These are phyloP conservation scores for Eubasilissa splendida DNA, from an alignment of 2,888 invertebrate genomes.

Conservation along the genomic window DNA sequence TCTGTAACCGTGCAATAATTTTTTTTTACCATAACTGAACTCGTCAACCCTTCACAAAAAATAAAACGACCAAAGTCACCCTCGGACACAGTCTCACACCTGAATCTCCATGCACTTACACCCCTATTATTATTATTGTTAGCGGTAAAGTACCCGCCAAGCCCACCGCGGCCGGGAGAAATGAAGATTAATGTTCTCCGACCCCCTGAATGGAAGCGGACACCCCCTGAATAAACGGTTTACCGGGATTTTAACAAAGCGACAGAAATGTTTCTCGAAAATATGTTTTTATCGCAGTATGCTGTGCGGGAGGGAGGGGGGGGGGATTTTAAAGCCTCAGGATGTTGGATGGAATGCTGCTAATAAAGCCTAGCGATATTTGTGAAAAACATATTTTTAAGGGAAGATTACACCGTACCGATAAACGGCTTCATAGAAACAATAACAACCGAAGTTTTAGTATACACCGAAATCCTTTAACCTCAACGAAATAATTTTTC, in stretches of 20 bases:
- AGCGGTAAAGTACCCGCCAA: neutral
- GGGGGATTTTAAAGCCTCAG: neutral
- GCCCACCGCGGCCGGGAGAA: neutral
- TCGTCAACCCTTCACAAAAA: too few relatives aligned
- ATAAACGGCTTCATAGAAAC: too few relatives aligned
- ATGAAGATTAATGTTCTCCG: constrained; percentile 27
- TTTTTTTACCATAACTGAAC: too few relatives aligned
- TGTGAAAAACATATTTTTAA: constrained; percentile 9
- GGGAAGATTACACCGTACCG: neutral
- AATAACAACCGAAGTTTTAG: too few relatives aligned
- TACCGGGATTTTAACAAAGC: too few relatives aligned
- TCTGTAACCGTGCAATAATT: too few relatives aligned
- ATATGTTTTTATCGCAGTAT: constrained; percentile 1
- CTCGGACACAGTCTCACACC: neutral
- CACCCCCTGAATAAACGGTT: too few relatives aligned
- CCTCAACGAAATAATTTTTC: too few relatives aligned
- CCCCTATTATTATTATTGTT: constrained; percentile 3
- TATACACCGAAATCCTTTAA: too few relatives aligned
- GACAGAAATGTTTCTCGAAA: neutral
- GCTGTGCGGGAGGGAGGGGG: neutral
- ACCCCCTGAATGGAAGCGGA: neutral
- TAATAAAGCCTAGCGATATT: neutral
- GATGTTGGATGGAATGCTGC: too few relatives aligned
- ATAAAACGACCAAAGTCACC: neutral
- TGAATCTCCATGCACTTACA: constrained; percentile 2